Evolutionary conservation across 2,113 vertebrate species (phyloP).

Genomic region (Strix aluco): DNA sequence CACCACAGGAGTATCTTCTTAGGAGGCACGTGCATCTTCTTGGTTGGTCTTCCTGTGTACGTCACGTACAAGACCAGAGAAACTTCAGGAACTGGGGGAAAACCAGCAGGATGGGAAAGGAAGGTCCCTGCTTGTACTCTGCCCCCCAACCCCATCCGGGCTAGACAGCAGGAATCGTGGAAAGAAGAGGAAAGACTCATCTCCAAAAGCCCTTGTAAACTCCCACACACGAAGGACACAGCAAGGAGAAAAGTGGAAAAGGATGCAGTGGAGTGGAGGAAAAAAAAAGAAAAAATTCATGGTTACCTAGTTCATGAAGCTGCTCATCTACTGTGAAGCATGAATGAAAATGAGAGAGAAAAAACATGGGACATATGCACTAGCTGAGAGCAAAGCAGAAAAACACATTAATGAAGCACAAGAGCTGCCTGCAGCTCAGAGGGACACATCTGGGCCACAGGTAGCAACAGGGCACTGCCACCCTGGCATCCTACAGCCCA

Average conservation of each 20-base stretch:
- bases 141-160: background rate
- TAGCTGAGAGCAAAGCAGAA: background rate
- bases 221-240: fast-evolving
- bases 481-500: background rate
- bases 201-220: background rate
- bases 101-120: background rate
- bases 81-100: background rate
- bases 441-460: background rate
- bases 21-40: fast-evolving
- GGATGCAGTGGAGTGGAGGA: background rate
- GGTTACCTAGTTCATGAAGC: conserved; percentile 51
- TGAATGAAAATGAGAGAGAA: conserved; percentile 30
- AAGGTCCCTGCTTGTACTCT: background rate
- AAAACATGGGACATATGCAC: background rate
- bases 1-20: background rate
- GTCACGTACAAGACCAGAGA: background rate
- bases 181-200: background rate
- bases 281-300: background rate
- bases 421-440: background rate
- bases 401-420: background rate
- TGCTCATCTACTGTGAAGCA: background rate
- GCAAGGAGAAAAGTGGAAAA: background rate
- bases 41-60: too few relatives aligned
- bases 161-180: background rate
- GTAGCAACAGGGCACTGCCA: background rate